These are phyloP conservation scores for Latrodectus hesperus DNA, from an alignment of 2,888 invertebrate genomes.

Conservation along the genomic window DNA sequence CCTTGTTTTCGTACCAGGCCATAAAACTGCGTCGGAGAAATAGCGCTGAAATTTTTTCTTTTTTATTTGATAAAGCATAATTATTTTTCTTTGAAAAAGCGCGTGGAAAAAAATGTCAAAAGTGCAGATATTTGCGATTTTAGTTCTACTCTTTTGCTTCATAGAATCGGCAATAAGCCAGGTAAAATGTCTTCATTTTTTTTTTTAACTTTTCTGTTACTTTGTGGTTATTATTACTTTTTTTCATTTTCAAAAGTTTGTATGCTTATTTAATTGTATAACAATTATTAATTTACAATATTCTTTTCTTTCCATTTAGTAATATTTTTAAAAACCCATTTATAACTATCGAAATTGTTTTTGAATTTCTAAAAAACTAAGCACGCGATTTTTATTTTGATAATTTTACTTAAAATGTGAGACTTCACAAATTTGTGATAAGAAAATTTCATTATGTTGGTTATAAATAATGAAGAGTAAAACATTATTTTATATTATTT, in stretches of 20 bases:
- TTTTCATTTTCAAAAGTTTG: too few relatives aligned
- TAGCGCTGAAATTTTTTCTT: neutral
- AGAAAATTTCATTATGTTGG: neutral
- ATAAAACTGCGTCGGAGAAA: neutral
- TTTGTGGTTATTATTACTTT: neutral
- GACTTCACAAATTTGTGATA: neutral
- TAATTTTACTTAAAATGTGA: neutral
- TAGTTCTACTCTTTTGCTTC: constrained; percentile 39
- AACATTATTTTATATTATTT: too few relatives aligned
- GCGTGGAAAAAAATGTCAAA: constrained; percentile 12
- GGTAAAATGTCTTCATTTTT: constrained; percentile 17
- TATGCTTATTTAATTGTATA: too few relatives aligned
- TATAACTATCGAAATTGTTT: neutral
- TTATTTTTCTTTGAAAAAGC: neutral
- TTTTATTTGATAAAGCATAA: neutral
- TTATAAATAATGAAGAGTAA: neutral
- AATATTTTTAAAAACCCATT: neutral
- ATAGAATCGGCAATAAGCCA: constrained; percentile 10
- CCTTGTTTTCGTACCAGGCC: neutral
- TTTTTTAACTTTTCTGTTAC: constrained; percentile 1
- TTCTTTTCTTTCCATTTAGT: neutral
- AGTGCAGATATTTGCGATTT: constrained; percentile 20
- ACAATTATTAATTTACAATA: too few relatives aligned
- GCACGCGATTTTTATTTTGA: neutral
- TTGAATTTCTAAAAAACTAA: neutral